These are phyloP conservation scores for Petrophora chlorosata DNA, from an alignment of 2,888 invertebrate genomes.

Conservation along the genomic window DNA sequence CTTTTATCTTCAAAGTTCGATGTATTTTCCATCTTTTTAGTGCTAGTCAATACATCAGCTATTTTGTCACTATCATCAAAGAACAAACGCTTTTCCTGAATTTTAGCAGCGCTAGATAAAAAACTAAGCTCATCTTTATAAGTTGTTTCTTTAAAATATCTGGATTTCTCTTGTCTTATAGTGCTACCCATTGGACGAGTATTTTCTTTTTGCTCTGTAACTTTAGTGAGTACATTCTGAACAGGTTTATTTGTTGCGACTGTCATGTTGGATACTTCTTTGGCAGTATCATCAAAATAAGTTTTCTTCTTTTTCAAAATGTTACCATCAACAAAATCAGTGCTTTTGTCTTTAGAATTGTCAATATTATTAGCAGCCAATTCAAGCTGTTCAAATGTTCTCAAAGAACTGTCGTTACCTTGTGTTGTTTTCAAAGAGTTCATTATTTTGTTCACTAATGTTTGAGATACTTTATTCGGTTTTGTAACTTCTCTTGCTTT, in stretches of 20 bases:
- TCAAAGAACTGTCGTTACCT: slow-evolving; percentile 55
- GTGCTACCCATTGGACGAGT: no score
- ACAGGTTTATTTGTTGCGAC: neutral
- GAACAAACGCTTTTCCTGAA: slow-evolving; percentile 6
- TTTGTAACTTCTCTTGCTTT: neutral
- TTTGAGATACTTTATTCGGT: slow-evolving; percentile 38
- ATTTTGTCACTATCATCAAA: slow-evolving; percentile 11
- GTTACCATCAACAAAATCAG: slow-evolving; percentile 45
- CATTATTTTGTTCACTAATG: slow-evolving; percentile 52
- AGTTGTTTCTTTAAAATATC: neutral
- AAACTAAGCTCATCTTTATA: no score
- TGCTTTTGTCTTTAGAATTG: slow-evolving; percentile 24
- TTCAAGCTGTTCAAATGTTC: slow-evolving; percentile 60
- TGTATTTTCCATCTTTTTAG: neutral
- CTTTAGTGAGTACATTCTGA: no score
- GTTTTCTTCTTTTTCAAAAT: slow-evolving; percentile 52
- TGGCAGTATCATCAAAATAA: slow-evolving; percentile 25
- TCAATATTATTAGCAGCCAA: slow-evolving; percentile 38
- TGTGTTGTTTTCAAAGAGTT: slow-evolving; percentile 47
- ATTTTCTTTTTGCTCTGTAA: no score
- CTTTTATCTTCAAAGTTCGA: neutral
- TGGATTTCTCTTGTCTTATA: no score
- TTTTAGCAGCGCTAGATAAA: slow-evolving; percentile 6
- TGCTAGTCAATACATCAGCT: neutral
- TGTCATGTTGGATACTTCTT: slow-evolving; percentile 1